Conservation (phyloP, 2,888 invertebrate species). For the Agrotis exclamationis region DNA sequence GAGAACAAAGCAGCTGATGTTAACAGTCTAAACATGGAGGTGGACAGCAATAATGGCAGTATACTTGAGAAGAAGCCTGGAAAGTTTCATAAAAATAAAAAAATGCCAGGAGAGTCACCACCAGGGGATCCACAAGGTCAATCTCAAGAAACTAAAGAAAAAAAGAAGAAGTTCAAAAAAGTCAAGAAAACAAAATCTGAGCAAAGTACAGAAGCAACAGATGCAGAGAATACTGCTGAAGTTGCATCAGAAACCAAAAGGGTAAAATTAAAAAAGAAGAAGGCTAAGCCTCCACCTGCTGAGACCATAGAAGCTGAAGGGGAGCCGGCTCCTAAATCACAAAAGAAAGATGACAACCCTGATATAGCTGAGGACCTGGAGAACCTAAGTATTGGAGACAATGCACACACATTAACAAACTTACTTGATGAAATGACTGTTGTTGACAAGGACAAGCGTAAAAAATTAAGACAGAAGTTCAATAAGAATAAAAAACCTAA, state of each 20-base stretch:
- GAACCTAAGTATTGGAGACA: conserved; percentile 84
- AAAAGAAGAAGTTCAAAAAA: conserved; percentile 71
- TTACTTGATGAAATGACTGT: conserved; percentile 85
- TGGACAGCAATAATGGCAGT: conserved; percentile 47
- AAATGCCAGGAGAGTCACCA: conserved; percentile 44
- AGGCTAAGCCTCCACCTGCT: conserved; percentile 58
- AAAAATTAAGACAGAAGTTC: conserved; percentile 73
- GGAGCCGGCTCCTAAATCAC: conserved; percentile 74
- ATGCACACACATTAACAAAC: conserved; percentile 81
- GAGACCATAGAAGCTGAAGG: conserved; percentile 65
- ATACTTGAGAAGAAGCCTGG: conserved; percentile 45
- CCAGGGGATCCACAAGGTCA: conserved; percentile 36
- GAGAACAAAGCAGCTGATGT: conserved; percentile 65
- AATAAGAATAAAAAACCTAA: conserved; percentile 71
- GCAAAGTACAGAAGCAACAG: conserved; percentile 54
- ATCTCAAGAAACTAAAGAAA: conserved; percentile 56
- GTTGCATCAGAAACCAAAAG: conserved; percentile 57
- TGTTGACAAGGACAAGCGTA: conserved; percentile 80
- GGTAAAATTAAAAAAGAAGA: conserved; percentile 78
- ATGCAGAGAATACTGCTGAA: conserved; percentile 60
- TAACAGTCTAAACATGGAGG: conserved; percentile 52
- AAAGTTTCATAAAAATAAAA: conserved; percentile 59
- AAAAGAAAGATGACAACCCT: conserved; percentile 74
- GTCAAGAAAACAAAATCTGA: conserved; percentile 64
- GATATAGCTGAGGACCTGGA: conserved; percentile 81